Conservation (phyloP, 2,888 invertebrate genomes). For the Aradus depressus region DNA sequence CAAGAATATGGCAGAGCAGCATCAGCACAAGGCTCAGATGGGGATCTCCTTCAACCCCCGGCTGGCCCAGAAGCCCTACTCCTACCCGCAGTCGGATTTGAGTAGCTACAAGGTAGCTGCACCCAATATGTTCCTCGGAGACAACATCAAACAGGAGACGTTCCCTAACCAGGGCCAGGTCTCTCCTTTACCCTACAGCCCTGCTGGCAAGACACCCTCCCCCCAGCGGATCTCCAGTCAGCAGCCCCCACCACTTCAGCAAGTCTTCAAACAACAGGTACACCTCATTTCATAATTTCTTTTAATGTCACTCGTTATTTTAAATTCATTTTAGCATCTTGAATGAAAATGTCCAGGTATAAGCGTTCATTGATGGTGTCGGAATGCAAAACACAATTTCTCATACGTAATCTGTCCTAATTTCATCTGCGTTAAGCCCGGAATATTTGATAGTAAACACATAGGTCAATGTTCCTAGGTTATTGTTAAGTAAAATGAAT, state of each 20-base stretch:
- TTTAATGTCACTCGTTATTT: too few relatives aligned
- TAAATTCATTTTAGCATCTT: too few relatives aligned
- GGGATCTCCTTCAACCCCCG: conserved; percentile 44
- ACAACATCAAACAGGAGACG: conserved; percentile 34
- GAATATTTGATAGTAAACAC: too few relatives aligned
- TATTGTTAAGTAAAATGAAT: too few relatives aligned
- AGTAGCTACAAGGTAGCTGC: conserved; percentile 10
- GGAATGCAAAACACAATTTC: too few relatives aligned
- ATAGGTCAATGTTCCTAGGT: too few relatives aligned
- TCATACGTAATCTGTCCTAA: too few relatives aligned
- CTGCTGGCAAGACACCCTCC: conserved; percentile 33
- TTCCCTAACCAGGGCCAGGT: conserved; percentile 32
- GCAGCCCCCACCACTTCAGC: conserved; percentile 50
- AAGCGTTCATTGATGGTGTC: too few relatives aligned
- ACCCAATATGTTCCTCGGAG: conserved; percentile 29
- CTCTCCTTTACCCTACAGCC: conserved; percentile 31
- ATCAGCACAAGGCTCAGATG: conserved; percentile 70
- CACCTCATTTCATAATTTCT: too few relatives aligned
- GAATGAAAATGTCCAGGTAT: too few relatives aligned
- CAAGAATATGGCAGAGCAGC: conserved; percentile 95
- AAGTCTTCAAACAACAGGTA: too few relatives aligned
- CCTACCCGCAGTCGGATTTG: conserved; percentile 22
- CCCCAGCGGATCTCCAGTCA: conserved; percentile 32
- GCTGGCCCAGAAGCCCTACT: conserved; percentile 12
- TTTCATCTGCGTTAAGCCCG: too few relatives aligned